Evolutionary conservation across 2,797 vertebrate genomes (phyloP), one percentile per base, ranked within the genome.

Genomic region (Lateolabrax maculatus): DNA sequence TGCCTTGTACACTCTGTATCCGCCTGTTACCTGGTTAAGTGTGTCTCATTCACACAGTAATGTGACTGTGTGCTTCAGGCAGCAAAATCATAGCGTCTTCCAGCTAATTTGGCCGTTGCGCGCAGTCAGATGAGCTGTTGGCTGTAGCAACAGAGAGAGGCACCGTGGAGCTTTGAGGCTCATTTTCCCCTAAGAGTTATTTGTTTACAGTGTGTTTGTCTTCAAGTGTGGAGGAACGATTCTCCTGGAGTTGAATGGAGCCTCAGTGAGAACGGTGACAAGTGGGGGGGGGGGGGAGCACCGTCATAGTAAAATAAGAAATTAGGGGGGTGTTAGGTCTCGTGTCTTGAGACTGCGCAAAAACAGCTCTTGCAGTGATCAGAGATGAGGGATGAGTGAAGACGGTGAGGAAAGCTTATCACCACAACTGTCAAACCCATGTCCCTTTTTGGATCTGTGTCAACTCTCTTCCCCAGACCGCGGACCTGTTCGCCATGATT

Each of bases 401-500:
- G 37, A 65, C 65, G 1, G 27, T 52, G 69, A 68, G 41, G 48
- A 71, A 74, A 74, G 16, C 13, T 49, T 13, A 57, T 60, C 37
- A 72, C 31, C 31, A 60, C 64, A 39, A 57, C 49, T 46, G 27
- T 77, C 80, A 77, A 82, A 86, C 46, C 79, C 39, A 52, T 87
- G 58, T 89, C 27, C 44, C 46, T 68, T 60, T 88, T 65, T 82
- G 82, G 84, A 85, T 87, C 74, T 83, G 67, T 93, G 86, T 86
- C 80, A 43, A 75, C 84, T 91, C 74, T 92, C 83, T 80, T 81
- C 82, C 68, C n/a, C 86, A 97, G 96, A 96, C 85, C 89, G 93
- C 94, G 67, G 96, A 96, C 89, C 93, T 96, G 82, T 97, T 96
- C 95, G 94, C 95, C 86, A 96, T 97, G 96, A 97, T 97, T 91